Evolutionary conservation across 2,888 invertebrate species (phyloP), one percentile per base, ranked within the genome.

Genomic region (Drosophila mercatorum): DNA sequence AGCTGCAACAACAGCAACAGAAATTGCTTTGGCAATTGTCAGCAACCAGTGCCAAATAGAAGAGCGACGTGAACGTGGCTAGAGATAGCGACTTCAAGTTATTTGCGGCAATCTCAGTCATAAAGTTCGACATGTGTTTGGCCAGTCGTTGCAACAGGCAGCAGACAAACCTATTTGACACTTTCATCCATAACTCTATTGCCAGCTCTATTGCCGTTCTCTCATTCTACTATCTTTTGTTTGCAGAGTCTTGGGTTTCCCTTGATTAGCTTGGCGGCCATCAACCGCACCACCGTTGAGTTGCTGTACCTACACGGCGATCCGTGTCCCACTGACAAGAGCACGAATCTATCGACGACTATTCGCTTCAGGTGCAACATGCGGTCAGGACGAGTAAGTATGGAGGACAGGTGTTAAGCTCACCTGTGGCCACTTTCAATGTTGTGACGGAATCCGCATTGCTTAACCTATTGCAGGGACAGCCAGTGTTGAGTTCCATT

Each of bases 201-300:
- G n/a, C 10, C 53, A 44, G 26, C 60, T 51, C 58, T 52, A 40
- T 52, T 22, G n/a, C 11, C 53, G 41, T 28, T 28, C 40, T 57
- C 31, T 59, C 22, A 38, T 10, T 52, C 43, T 26, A 49, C 14
- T 52, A 14, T 58, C 22, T 26, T 51, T 68, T 57, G 8, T 47
- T 88, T 86, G 28, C 83, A 93, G 92, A 92, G 92, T 75, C 88
- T 93, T 49, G 93, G 93, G 3, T 92, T 90, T 79, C 92, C 93
- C 7, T 65, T 90, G 68, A 78, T 90, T 8, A 88, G 90, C 0
- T 69, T 93, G 58, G 77, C 80, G 6, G 76, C 82, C n/a, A 78
- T 81, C 41, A 91, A 91, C 75, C 84, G 89, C 46, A 92, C 91
- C 8, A 68, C 75, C 34, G 92, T 90, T 8, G 84, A 91, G 57